Evolutionary conservation across 2,113 vertebrate species (phyloP).

Genomic region (Pseudorectes ferrugineus): DNA sequence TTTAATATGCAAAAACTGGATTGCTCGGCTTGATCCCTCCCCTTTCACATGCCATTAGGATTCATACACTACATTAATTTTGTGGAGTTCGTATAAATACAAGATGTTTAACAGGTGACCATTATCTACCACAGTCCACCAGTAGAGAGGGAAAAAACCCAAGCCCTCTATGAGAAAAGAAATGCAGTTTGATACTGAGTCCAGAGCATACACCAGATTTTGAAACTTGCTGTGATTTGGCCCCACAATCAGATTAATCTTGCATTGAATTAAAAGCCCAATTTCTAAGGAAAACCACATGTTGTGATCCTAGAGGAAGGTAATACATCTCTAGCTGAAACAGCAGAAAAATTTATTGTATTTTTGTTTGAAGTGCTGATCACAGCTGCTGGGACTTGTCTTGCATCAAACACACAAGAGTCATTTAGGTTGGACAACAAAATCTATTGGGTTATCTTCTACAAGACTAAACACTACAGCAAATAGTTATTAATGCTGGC

Average conservation of each 20-base stretch:
- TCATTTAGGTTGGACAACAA: background rate
- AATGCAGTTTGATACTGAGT: background rate
- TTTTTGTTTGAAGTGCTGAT: background rate
- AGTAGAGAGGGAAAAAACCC: rapidly evolving
- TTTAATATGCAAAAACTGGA: background rate
- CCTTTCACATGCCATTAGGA: background rate
- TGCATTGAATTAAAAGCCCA: background rate
- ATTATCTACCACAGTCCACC: background rate
- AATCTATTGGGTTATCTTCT: background rate
- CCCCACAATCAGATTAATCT: background rate
- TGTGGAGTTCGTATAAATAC: background rate
- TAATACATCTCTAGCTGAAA: background rate
- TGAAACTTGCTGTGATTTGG: background rate
- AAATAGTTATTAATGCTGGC: background rate
- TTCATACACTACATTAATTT: background rate
- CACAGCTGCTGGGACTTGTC: background rate
- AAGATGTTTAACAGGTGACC: background rate
- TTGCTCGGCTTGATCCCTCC: background rate
- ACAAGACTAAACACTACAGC: background rate
- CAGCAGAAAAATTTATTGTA: background rate
- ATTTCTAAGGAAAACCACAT: background rate
- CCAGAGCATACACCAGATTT: background rate
- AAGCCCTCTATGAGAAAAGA: background rate
- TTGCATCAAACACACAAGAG: background rate
- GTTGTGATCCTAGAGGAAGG: background rate